phyloP scores from a whole-genome alignment of 2,113 vertebrate species.

The Rhabdornis inornatus region DNA sequence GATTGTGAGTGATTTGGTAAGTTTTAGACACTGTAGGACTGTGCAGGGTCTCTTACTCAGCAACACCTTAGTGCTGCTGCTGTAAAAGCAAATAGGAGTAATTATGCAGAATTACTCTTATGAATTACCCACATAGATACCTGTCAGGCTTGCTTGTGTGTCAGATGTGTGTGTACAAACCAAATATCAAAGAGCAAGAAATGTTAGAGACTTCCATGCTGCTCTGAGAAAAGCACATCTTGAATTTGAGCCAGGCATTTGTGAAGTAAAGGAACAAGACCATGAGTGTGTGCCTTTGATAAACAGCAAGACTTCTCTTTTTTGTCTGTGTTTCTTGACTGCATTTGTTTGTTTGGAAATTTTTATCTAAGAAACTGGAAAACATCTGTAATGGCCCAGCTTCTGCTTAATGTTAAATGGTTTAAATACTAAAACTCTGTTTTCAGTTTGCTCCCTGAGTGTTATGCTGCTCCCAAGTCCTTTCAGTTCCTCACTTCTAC shows the following conservation, averaged over 20 bases:
- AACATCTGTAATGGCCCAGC: not conserved
- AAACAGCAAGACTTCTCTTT: not conserved
- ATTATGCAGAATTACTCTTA: not conserved
- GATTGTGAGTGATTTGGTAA: not conserved
- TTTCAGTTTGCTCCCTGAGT: not conserved
- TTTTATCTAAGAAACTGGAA: not conserved
- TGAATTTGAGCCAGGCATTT: not conserved
- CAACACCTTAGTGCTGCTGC: not conserved
- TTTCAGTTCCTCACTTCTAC: not conserved
- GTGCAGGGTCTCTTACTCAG: not conserved
- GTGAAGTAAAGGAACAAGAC: not conserved
- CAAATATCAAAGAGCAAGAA: not conserved
- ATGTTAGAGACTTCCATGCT: not conserved
- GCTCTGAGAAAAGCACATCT: not conserved
- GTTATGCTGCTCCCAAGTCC: not conserved
- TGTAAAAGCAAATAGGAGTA: not conserved
- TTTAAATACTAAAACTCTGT: not conserved
- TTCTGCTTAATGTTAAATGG: not conserved
- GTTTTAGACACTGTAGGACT: not conserved
- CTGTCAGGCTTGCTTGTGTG: not conserved
- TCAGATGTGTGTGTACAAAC: not conserved
- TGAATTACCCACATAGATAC: fast-evolving
- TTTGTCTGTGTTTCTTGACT: not conserved
- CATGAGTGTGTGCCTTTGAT: not conserved
- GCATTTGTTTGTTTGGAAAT: not conserved